These are phyloP conservation scores for Sebastes wilsoni DNA, from an alignment of 2,797 vertebrate genomes.

Conservation along the genomic window DNA sequence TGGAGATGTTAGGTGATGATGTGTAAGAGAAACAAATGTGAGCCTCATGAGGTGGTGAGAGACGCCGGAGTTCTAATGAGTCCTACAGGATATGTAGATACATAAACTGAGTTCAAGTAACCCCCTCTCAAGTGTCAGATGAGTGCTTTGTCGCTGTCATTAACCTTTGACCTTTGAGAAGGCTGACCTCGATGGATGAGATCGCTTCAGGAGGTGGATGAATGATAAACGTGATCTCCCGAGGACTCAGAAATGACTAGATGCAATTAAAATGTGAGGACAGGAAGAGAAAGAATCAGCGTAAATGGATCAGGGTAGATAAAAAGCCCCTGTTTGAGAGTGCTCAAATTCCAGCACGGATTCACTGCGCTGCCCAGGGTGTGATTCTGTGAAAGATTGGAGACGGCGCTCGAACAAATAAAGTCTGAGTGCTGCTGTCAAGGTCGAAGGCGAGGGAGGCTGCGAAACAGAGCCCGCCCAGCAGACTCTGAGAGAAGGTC, in stretches of 20 bases:
- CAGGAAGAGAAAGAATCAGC: background rate
- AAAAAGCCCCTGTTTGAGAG: constrained; percentile 1
- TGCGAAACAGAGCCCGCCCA: background rate
- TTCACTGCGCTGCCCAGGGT: background rate
- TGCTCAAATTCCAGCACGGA: constrained; percentile 12
- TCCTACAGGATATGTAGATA: constrained; percentile 33
- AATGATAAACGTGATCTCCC: background rate
- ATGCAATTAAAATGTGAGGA: constrained; percentile 21
- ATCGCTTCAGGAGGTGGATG: background rate
- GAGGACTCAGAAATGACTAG: background rate
- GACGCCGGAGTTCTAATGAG: constrained; percentile 38
- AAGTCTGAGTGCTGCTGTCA: constrained; percentile 22
- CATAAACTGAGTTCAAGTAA: constrained; percentile 9
- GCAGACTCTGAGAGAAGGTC: background rate
- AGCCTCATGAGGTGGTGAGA: constrained; percentile 37
- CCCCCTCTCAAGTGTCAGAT: constrained; percentile 9
- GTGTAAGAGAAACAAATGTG: background rate
- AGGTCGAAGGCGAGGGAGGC: constrained; percentile 2
- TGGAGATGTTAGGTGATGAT: constrained; percentile 7
- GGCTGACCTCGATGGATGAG: background rate
- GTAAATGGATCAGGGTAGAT: background rate
- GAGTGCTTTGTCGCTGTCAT: constrained; percentile 1
- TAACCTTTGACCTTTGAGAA: constrained; percentile 49
- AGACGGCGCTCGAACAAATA: background rate
- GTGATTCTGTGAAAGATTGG: background rate